A percentile compares a stretch with the other conserved stretches of the same genome.
phyloP scores from a whole-genome alignment of 2,113 vertebrate genomes.

The Galeopterus variegatus region DNA sequence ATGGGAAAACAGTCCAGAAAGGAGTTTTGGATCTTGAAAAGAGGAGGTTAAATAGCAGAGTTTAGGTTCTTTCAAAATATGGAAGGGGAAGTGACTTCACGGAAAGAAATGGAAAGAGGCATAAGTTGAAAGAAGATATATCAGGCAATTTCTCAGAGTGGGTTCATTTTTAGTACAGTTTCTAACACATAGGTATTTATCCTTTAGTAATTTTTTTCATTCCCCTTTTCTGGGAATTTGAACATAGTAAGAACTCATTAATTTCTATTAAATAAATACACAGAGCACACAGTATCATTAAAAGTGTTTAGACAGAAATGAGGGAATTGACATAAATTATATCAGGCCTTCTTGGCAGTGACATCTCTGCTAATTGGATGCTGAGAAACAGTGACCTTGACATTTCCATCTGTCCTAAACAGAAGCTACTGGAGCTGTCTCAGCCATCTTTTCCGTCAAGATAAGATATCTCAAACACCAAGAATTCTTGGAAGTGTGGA shows the following conservation, averaged over 20 bases:
- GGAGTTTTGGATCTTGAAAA: not conserved
- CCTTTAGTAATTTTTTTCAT: not conserved
- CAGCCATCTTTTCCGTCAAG: not conserved
- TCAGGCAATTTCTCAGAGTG: not conserved
- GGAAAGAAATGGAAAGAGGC: not conserved
- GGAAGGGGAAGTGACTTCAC: not conserved
- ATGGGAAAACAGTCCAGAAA: not conserved
- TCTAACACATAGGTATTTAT: not conserved
- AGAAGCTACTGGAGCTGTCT: not conserved
- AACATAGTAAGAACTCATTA: not conserved
- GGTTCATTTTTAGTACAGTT: not conserved
- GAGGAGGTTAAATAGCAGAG: not conserved
- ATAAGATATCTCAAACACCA: not conserved
- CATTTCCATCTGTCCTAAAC: not conserved
- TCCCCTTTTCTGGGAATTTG: not conserved
- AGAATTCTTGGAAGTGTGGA: not conserved
- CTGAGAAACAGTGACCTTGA: not conserved
- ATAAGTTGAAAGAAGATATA: not conserved
- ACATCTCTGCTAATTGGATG: not conserved
- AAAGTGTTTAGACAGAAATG: not conserved
- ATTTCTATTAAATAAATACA: not conserved
- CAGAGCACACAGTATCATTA: not conserved
- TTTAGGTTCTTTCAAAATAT: not conserved
- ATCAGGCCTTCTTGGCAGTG: not conserved
- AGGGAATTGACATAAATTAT: not conserved